Evolutionary conservation across 2,113 vertebrate genomes (phyloP), one percentile per base, ranked within the genome.

Genomic region (Tachysurus vachellii): DNA sequence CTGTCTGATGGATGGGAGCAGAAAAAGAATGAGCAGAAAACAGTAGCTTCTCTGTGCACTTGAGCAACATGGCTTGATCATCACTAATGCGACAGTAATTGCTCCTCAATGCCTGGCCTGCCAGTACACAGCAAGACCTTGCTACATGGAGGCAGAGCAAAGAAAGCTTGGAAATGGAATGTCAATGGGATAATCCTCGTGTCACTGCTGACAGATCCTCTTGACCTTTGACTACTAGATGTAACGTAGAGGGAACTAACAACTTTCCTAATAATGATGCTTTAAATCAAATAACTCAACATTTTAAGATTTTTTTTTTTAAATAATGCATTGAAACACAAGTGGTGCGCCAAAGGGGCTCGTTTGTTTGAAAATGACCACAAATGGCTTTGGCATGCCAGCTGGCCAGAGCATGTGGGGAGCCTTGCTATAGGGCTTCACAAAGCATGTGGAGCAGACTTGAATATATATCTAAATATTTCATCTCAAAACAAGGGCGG

Each of bases 1-100:
- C 85, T 73, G 88, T 62, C n/a, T 88, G 84, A 84, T 79, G 83
- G 87, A 86, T 73, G 56, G 42, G 75, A 76, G 61, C 36, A 85
- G 36, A 28, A 80, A 88, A 80, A 89, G 82, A 85, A 75, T 68
- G 71, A 88, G 82, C 80, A 84, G 87, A 75, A 84, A 89, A 91
- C 88, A 90, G 90, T 86, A 88, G 90, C 88, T 87, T 88, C 87
- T 88, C 86, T 89, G 91, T 91, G 85, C 59, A 82, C 83, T 88
- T 83, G 86, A 85, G 92, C 92, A 91, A 91, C 90, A 89, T 91
- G 90, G 89, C 90, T 87, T 92, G 92, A 91, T 93, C 94, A 94
- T 94, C 91, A 76, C 95, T 95, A 95, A 94, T 94, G 95, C 94
- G 93, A 95, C 92, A 96, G 93, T 95, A 95, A 95, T 96, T 94